Base-by-base conservation (phyloP, 2,113 vertebrate genomes). In the Eulemur rufifrons region DNA sequence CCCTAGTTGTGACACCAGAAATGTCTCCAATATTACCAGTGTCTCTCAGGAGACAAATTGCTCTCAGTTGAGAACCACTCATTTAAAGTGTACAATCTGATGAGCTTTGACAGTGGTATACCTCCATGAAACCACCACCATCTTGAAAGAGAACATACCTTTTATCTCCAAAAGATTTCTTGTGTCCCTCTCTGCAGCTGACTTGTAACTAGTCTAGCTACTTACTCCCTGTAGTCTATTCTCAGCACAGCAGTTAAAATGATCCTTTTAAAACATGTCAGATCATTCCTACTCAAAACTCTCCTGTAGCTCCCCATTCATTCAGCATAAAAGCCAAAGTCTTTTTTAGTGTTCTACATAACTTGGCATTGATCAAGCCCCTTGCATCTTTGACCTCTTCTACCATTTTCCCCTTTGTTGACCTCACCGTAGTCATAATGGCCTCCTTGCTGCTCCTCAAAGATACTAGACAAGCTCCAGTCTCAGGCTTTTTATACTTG, bases 401-500 rank as follows among this genome's bases (percentile, higher is more conserved):
- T 94, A 54, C 10, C 47, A 52, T 66, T 91, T 93, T 71, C 39
- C 59, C 29, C 50, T 39, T 56, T 66, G 52, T 91, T 89, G 21
- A 86, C 18, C 47, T 23, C 29, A 66, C 25, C 74, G 3, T 63
- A 25, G 18, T 88, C 47, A 74, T n/a, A 89, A 47, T 74, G 42
- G 76, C 13, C 47, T 52, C 39, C 82, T 84, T 83, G 47, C 15
- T 94, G 23, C 73, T 95, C 12, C 68, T 88, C 81, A 61, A 71
- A 69, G 34, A 59, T 29, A 42, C 14, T 32, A 63, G 50, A 39
- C 66, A 74, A 80, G 50, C 25, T 68, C 5, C 17, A 5, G 10
- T 69, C 54, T 56, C 13, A 39, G 56, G 61, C 15, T 73, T 93
- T 96, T 37, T 92, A 9, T 91, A n/a, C 83, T 87, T 94, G 59